Evolutionary conservation across 1,140 invertebrate genomes (phyloP).

Genomic region (Cotesia vestalis): DNA sequence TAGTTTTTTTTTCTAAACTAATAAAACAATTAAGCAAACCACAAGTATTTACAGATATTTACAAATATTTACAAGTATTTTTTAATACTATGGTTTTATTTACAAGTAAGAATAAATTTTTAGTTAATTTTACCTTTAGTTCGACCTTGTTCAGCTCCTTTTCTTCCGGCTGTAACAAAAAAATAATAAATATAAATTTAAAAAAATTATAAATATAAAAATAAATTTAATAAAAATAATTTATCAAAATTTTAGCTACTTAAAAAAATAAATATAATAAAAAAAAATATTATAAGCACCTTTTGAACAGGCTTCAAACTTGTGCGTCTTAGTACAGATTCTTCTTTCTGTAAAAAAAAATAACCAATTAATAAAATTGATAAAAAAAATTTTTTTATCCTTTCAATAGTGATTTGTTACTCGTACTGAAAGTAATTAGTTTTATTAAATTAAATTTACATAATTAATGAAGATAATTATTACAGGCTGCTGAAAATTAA

Average conservation of each 20-base stretch:
- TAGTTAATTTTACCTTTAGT: slow-evolving; percentile 53
- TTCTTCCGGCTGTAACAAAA: slow-evolving; percentile 39
- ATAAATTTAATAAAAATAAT: too few relatives aligned
- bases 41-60: not conserved
- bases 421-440: too few relatives aligned
- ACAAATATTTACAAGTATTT: not conserved
- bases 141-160: slow-evolving; percentile 56
- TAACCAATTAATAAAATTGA: slow-evolving; percentile 27
- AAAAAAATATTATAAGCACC: slow-evolving; percentile 41
- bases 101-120: not conserved
- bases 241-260: too few relatives aligned
- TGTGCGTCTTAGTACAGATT: slow-evolving; percentile 40
- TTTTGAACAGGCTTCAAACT: slow-evolving; percentile 53
- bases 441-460: not conserved
- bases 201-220: too few relatives aligned
- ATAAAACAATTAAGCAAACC: slow-evolving; percentile 1
- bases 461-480: not conserved
- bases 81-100: not conserved
- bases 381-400: not conserved
- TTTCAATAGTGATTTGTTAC: too few relatives aligned
- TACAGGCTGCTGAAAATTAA: too few relatives aligned
- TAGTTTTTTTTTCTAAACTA: not conserved
- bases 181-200: not conserved
- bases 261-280: slow-evolving; percentile 7
- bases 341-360: slow-evolving; percentile 50